These are phyloP conservation scores for Prolemur simus DNA, from an alignment of 2,113 vertebrate genomes.

Conservation along the genomic window DNA sequence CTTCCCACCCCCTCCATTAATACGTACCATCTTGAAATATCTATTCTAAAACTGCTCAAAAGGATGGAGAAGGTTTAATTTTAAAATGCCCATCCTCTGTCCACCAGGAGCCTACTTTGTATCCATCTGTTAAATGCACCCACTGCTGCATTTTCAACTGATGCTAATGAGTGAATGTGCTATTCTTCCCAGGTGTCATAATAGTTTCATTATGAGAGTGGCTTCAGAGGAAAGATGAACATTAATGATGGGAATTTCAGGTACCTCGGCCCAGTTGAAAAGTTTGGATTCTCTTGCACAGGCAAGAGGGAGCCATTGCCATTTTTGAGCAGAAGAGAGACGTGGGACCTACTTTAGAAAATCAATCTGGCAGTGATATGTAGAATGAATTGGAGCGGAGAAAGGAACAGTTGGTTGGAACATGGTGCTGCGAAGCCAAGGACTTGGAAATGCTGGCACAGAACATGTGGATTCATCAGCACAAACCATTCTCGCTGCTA, in stretches of 20 bases:
- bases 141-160: constrained; percentile 1
- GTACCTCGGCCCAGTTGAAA: not conserved
- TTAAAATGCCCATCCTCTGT: constrained; percentile 1
- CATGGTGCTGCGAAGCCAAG: constrained; percentile 43
- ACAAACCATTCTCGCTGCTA: constrained; percentile 3
- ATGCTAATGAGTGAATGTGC: not conserved
- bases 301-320: not conserved
- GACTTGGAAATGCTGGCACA: constrained; percentile 55
- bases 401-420: constrained; percentile 71
- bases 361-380: constrained; percentile 61
- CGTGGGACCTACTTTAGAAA: constrained; percentile 59
- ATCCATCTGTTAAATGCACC: constrained; percentile 13
- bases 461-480: constrained; percentile 47
- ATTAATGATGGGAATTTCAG: not conserved
- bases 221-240: not conserved
- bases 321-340: not conserved
- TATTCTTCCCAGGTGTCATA: not conserved
- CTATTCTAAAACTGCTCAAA: not conserved
- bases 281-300: not conserved
- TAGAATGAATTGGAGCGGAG: constrained; percentile 50
- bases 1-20: not conserved
- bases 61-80: not conserved
- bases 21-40: not conserved
- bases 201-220: not conserved
- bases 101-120: not conserved